Evolutionary conservation across 2,888 invertebrate genomes (phyloP).

Genomic region (Scaptodrosophila latifasciaeformis): DNA sequence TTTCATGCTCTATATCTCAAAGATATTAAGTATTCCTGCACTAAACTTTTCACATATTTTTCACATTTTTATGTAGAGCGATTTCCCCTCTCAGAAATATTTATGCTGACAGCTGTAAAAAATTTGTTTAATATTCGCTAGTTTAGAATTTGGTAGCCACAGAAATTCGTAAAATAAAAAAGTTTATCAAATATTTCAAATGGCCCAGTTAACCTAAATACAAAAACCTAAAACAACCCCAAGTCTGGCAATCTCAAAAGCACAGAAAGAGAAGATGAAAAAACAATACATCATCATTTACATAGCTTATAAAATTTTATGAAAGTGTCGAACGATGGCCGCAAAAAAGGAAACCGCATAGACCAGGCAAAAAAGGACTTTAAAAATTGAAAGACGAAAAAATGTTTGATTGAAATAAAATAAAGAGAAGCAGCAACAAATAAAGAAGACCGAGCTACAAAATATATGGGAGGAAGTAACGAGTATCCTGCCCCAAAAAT

Average conservation of each 20-base stretch:
- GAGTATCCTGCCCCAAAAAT: constrained; percentile 29
- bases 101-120: constrained; percentile 49
- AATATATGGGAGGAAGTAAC: constrained; percentile 9
- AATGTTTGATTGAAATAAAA: constrained; percentile 54
- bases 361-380: constrained; percentile 13
- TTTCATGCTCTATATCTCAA: no score
- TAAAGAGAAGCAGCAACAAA: constrained; percentile 13
- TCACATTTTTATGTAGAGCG: constrained; percentile 31
- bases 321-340: constrained; percentile 13
- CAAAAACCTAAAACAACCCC: no score
- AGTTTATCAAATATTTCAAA: not conserved
- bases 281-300: constrained; percentile 56
- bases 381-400: constrained; percentile 13
- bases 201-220: no score
- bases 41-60: constrained; percentile 51
- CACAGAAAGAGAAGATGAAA: no score
- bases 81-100: constrained; percentile 27
- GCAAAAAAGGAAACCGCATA: constrained; percentile 6
- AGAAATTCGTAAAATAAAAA: not conserved
- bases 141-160: not conserved
- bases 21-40: no score
- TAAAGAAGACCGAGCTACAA: constrained; percentile 15
- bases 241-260: no score
- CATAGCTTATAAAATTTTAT: constrained; percentile 40
- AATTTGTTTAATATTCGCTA: constrained; percentile 14